Percentiles rank a stretch among this genome's conserved stretches.
Conservation (phyloP, 2,888 invertebrate genomes). For the Microctonus aethiopoides region DNA sequence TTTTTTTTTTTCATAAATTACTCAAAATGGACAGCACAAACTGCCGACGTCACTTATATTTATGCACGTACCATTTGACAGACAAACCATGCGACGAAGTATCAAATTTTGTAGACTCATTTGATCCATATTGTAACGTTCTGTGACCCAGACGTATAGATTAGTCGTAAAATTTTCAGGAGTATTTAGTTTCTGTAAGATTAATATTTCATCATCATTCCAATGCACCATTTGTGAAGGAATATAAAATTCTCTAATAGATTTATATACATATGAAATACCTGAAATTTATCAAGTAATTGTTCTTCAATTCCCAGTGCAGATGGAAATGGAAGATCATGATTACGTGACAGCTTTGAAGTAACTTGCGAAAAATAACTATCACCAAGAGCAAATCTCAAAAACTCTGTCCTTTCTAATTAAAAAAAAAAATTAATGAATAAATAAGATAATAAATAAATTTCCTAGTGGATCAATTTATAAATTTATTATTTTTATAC, state of each 20-base stretch:
- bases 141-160: conserved; percentile 45
- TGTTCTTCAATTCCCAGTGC: conserved; percentile 39
- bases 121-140: conserved; percentile 41
- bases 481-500: no score
- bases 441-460: no score
- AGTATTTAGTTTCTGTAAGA: conserved; percentile 43
- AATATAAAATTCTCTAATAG: background rate
- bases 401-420: conserved; percentile 45
- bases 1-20: conserved; percentile 1
- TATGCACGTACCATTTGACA: conserved; percentile 44
- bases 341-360: conserved; percentile 25
- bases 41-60: conserved; percentile 47
- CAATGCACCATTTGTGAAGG: background rate
- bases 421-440: no score
- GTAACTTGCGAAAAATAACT: conserved; percentile 39
- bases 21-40: conserved; percentile 50
- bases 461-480: no score
- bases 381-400: conserved; percentile 44
- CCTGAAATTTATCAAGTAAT: conserved; percentile 46
- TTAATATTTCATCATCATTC: conserved; percentile 8
- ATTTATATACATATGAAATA: conserved; percentile 23
- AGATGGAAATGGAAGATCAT: conserved; percentile 42
- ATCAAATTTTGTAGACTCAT: conserved; percentile 43
- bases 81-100: conserved; percentile 40
- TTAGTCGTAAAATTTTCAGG: conserved; percentile 48